Evolutionary conservation across 2,888 invertebrate species (phyloP).

Genomic region (Synanthedon andrenaeformis): DNA sequence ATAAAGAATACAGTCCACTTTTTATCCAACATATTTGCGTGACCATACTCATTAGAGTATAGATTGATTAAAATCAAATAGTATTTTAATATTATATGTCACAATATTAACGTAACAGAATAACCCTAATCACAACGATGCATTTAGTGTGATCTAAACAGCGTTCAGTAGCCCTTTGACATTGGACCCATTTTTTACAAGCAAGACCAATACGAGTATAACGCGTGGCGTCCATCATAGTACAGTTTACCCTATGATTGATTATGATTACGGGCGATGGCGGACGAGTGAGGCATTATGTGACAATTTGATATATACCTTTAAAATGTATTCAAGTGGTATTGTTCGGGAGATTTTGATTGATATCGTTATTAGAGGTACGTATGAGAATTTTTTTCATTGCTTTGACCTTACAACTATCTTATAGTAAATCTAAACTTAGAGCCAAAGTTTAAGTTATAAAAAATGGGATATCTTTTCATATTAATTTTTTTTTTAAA

Average conservation of each 20-base stretch:
- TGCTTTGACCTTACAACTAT: too few relatives aligned
- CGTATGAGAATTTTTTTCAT: too few relatives aligned
- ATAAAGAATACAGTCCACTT: too few relatives aligned
- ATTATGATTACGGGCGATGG: constrained; percentile 46
- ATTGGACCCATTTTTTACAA: constrained; percentile 13
- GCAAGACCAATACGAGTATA: constrained; percentile 8
- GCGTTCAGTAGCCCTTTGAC: constrained; percentile 22
- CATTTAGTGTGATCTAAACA: constrained; percentile 1
- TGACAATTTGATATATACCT: constrained; percentile 56
- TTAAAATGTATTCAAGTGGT: constrained; percentile 16
- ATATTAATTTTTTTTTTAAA: too few relatives aligned
- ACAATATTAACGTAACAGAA: constrained; percentile 14
- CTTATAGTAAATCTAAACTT: too few relatives aligned
- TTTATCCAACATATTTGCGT: too few relatives aligned
- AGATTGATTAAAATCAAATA: too few relatives aligned
- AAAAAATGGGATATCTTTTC: too few relatives aligned
- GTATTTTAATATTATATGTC: too few relatives aligned
- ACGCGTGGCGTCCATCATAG: constrained; percentile 1
- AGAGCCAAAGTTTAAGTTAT: too few relatives aligned
- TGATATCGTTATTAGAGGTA: constrained; percentile 14
- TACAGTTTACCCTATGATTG: constrained; percentile 24
- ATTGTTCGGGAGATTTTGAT: constrained; percentile 16
- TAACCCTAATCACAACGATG: constrained; percentile 28
- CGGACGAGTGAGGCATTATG: constrained; percentile 24
- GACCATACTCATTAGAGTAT: too few relatives aligned